Evolutionary conservation across 2,113 vertebrate species (phyloP), one percentile per base, ranked within the genome.

Genomic region (Promerops cafer): DNA sequence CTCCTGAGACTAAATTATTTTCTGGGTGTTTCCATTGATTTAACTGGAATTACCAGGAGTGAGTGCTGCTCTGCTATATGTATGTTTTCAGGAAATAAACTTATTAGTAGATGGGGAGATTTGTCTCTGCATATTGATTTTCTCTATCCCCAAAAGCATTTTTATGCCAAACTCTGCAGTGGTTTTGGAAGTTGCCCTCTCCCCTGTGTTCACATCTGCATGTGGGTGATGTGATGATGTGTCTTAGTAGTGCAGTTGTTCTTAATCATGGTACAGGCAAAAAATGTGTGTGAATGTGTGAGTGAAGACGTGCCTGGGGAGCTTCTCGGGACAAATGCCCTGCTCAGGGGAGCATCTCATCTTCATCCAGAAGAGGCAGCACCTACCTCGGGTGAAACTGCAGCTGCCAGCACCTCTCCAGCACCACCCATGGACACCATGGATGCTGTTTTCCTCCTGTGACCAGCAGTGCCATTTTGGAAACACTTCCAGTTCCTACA

Each of bases 281-380:
- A 74, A 81, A 63, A 19, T 1, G 1, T 13, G 40, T 28, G 9
- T 53, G 50, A n/a, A 27, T 3, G 11, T 20, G 54, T 31, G 27
- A 53, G 56, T 11, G 33, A 27, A 17, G 74, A 20, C 0, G 14
- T 66, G 28, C 11, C 18, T 44, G 50, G 27, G 49, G 31, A 64
- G 23, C 17, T 70, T 35, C 50, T 31, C 0, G 0, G 24, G 17
- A 37, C 40, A n/a, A 70, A 70, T 60, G 33, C 16, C 11, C 20
- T 0, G 3, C 31, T 39, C 1, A 7, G 21, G 21, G 35, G 17
- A 82, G 3, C 33, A 52, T 23, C 4, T 53, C 10, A 1, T 42
- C 49, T 57, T 69, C 44, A 64, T 52, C 27, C 50, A 44, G 68
- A 59, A 74, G 49, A 19, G 47, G 61, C 74, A 57, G 28, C 63